Evolutionary conservation across 2,113 vertebrate species (phyloP).

Genomic region (Forbesichthys agassizii): DNA sequence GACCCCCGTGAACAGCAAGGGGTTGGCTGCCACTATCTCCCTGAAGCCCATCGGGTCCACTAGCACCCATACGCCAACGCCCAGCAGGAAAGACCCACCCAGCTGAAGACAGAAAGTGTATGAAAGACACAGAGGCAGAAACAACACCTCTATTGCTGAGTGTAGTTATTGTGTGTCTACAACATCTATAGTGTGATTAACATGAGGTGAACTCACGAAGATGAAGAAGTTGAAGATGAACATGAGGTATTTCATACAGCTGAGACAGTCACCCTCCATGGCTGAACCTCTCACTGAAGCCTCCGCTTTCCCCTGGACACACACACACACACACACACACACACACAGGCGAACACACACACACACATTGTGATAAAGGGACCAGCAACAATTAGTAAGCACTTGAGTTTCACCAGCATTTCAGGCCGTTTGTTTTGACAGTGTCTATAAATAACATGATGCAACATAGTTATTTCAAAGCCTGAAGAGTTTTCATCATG

Average conservation of each 20-base stretch:
- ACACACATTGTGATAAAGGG: neutral
- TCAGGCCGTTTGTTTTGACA: neutral
- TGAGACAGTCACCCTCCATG: slow-evolving; percentile 93
- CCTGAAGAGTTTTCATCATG: neutral
- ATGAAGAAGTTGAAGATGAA: slow-evolving; percentile 96
- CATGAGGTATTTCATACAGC: slow-evolving; percentile 94
- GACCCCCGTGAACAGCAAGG: slow-evolving; percentile 86
- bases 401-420: neutral
- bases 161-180: neutral
- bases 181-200: neutral
- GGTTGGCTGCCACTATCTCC: slow-evolving; percentile 89
- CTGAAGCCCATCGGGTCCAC: slow-evolving; percentile 91
- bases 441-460: neutral
- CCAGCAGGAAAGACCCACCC: slow-evolving; percentile 87
- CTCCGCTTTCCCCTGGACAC: slow-evolving; percentile 71
- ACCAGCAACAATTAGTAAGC: neutral
- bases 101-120: slow-evolving; percentile 70
- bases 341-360: slow-evolving; percentile 67
- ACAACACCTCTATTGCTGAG: neutral
- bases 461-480: neutral
- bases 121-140: neutral
- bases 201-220: slow-evolving; percentile 80
- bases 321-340: slow-evolving; percentile 66
- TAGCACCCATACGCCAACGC: slow-evolving; percentile 88
- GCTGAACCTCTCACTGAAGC: slow-evolving; percentile 45